A percentile compares a stretch with the other conserved stretches of the same genome.
Evolutionary conservation across 2,113 vertebrate species (phyloP).

Genomic region (Archocentrus centrarchus): DNA sequence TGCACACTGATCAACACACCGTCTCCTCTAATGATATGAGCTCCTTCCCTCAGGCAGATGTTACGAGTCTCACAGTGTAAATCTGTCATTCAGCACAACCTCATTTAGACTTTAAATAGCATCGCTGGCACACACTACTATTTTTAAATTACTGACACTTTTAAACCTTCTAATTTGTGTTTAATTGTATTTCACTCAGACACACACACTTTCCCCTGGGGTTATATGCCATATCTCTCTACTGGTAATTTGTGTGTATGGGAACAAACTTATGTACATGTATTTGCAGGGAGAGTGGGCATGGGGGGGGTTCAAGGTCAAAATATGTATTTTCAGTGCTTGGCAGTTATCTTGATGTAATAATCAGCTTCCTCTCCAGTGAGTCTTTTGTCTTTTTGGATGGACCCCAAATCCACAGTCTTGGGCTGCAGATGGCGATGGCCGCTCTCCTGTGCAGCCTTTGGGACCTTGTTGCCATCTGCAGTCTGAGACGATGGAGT

Average conservation of each 20-base stretch:
- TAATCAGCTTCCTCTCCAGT: neutral
- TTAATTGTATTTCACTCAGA: neutral
- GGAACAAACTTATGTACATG: neutral
- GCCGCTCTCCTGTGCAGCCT: neutral
- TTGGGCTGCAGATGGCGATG: neutral
- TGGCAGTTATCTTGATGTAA: neutral
- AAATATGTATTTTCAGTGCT: neutral
- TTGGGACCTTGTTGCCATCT: neutral
- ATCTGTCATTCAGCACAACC: slow-evolving; percentile 8
- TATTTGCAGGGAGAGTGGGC: too few species aligned
- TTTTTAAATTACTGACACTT: slow-evolving; percentile 4
- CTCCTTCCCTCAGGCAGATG: neutral
- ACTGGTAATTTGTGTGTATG: neutral
- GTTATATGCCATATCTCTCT: too few species aligned
- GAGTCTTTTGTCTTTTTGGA: neutral
- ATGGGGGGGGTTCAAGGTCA: too few species aligned
- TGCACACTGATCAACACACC: neutral
- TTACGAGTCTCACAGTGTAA: neutral
- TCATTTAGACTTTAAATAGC: slow-evolving; percentile 6
- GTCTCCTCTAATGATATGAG: neutral
- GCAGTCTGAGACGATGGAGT: neutral
- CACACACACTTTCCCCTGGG: neutral
- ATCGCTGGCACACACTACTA: neutral
- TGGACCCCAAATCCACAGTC: rapidly evolving
- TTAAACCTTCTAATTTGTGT: neutral